A percentile compares a stretch with the other conserved stretches of the same genome.
These are phyloP conservation scores for Pyrrhosoma nymphula DNA, from an alignment of 2,888 invertebrate genomes.

Conservation along the genomic window DNA sequence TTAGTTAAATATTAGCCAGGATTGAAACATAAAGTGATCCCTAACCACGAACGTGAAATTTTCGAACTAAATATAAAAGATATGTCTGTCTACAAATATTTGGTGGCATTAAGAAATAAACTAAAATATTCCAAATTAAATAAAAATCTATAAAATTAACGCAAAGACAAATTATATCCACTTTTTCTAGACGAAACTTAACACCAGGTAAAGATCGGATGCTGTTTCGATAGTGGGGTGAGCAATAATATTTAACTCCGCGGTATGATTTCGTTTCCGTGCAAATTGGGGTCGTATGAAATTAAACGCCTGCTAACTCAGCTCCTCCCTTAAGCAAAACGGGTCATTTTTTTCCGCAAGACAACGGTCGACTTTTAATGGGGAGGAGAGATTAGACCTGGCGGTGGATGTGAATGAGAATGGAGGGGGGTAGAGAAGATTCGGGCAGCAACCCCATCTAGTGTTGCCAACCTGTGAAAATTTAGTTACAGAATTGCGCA, in stretches of 20 bases:
- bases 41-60: too few species aligned
- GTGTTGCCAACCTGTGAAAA: too few species aligned
- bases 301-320: slow-evolving; percentile 29
- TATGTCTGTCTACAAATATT: too few species aligned
- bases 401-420: slow-evolving; percentile 6
- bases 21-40: too few species aligned
- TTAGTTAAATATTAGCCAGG: too few species aligned
- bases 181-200: background rate
- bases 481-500: too few species aligned
- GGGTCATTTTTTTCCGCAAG: background rate
- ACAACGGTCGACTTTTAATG: slow-evolving; percentile 49
- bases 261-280: background rate
- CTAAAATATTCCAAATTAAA: too few species aligned
- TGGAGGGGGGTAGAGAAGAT: background rate
- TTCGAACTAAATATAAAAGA: too few species aligned
- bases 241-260: background rate
- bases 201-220: background rate
- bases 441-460: background rate
- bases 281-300: slow-evolving; percentile 6
- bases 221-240: background rate
- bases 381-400: slow-evolving; percentile 44
- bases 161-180: too few species aligned
- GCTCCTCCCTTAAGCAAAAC: background rate
- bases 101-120: too few species aligned
- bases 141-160: too few species aligned